These are phyloP conservation scores for Parapristionchus giblindavisi DNA, from an alignment of 2,888 invertebrate species.

Conservation along the genomic window DNA sequence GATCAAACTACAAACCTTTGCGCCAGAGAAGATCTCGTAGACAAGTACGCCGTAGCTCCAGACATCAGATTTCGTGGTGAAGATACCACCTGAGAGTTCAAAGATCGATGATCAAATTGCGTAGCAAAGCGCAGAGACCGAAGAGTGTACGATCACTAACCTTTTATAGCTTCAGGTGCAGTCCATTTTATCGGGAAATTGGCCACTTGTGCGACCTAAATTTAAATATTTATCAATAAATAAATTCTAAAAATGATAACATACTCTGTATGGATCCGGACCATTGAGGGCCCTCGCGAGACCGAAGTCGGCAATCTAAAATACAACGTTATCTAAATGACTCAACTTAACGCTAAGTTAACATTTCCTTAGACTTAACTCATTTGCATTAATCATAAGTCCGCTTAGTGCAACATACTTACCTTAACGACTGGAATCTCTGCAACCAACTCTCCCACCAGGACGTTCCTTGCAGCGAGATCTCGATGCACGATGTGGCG, in stretches of 20 bases:
- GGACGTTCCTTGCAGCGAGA: constrained; percentile 15
- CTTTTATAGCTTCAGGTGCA: constrained; percentile 7
- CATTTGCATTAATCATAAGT: too few species aligned
- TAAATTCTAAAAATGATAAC: too few species aligned
- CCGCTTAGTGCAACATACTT: too few species aligned
- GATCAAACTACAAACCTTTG: constrained; percentile 70
- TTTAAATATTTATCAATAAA: too few species aligned
- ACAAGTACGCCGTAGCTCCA: constrained; percentile 99
- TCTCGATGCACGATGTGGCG: constrained; percentile 13
- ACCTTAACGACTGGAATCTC: constrained; percentile 23
- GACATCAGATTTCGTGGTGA: constrained; percentile 99
- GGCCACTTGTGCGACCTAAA: neutral
- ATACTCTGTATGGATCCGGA: neutral
- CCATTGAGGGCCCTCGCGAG: constrained; percentile 18
- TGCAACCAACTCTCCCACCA: constrained; percentile 12
- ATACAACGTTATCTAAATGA: neutral
- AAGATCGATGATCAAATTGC: neutral
- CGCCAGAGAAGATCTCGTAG: constrained; percentile 99
- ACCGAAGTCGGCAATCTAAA: constrained; percentile 16
- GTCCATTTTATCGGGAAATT: constrained; percentile 27
- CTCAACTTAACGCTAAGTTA: too few species aligned
- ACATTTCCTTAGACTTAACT: too few species aligned
- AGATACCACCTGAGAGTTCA: constrained; percentile 70
- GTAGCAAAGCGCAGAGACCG: neutral
- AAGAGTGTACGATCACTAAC: neutral